A percentile compares a stretch with the other conserved stretches of the same genome.
Conservation (phyloP, 2,888 invertebrate genomes). For the Allacma fusca region DNA sequence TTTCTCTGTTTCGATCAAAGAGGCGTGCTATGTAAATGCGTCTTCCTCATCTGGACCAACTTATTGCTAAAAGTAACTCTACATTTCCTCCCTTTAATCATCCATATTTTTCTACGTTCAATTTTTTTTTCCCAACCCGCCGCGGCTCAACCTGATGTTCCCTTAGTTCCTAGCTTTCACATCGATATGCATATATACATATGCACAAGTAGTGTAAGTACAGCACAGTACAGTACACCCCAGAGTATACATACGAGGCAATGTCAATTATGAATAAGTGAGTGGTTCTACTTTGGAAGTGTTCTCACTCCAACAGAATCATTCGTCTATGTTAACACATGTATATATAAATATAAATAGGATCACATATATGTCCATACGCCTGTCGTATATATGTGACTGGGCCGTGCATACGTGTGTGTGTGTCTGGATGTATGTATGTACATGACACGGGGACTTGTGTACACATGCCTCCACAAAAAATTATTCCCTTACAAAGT, state of each 20-base stretch:
- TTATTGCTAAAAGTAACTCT: constrained; percentile 41
- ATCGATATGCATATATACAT: too few species aligned
- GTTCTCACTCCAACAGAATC: neutral
- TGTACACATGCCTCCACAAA: too few species aligned
- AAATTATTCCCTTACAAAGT: too few species aligned
- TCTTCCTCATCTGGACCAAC: constrained; percentile 29
- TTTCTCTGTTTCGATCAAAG: constrained; percentile 20
- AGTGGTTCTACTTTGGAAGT: constrained; percentile 12
- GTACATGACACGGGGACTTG: too few species aligned
- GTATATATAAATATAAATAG: too few species aligned
- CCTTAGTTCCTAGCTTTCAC: too few species aligned
- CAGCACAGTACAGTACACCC: too few species aligned
- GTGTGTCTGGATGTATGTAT: too few species aligned
- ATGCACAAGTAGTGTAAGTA: neutral
- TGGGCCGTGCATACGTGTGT: too few species aligned
- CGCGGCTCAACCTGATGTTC: neutral
- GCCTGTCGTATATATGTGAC: too few species aligned
- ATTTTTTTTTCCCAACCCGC: too few species aligned
- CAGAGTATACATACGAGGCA: neutral
- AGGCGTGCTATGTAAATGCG: constrained; percentile 7
- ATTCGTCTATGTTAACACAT: neutral
- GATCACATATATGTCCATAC: too few species aligned
- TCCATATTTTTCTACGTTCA: neutral
- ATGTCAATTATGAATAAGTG: constrained; percentile 7
- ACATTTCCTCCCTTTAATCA: constrained; percentile 36